Base-by-base conservation (phyloP, 2,113 vertebrate genomes). In the Prolemur simus region DNA sequence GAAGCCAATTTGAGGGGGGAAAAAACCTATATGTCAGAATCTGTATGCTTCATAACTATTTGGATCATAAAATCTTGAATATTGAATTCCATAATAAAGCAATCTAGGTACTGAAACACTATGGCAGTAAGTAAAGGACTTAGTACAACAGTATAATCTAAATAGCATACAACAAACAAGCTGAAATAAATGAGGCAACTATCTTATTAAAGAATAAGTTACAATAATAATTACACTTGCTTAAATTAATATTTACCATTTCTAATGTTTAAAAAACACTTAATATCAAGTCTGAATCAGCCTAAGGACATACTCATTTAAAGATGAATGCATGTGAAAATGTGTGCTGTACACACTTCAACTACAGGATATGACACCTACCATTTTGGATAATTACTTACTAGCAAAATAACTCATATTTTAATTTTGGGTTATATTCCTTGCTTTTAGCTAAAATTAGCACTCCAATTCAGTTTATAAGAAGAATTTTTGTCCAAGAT, bases 81-180 rank as follows among this genome's bases (percentile, higher is more conserved):
- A 84, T 87, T 56, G 77, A 95, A 85, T 60, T 92, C 91, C 34
- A 96, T 47, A 96, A 92, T 64, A 98, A 95, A 97, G 63, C 52
- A 94, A 89, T 42, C 29, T 42, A 69, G 18, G 27, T 80, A 68
- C 13, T 77, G 84, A 77, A 78, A 91, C 88, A 49, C 2, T 92
- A 23, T 89, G 34, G 90, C 86, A 97, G 64, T n/a, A 96, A 78
- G 20, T 14, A 97, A 91, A 88, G 9, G 13, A 88, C 49, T 96
- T 56, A 60, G 27, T 56, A 90, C 1, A 81, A 88, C 20, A 34
- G 49, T 17, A 66, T 64, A 63, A 87, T 32, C 42, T 92, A 93
- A 87, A 82, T 14, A 68, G 8, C 8, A 42, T 58, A 69, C 5
- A 87, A 13, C 29, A 69, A 96, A 77, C n/a, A 95, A 95, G 34